These are phyloP conservation scores for Calephelis perditalis DNA, from an alignment of 2,888 invertebrate genomes.

Conservation along the genomic window DNA sequence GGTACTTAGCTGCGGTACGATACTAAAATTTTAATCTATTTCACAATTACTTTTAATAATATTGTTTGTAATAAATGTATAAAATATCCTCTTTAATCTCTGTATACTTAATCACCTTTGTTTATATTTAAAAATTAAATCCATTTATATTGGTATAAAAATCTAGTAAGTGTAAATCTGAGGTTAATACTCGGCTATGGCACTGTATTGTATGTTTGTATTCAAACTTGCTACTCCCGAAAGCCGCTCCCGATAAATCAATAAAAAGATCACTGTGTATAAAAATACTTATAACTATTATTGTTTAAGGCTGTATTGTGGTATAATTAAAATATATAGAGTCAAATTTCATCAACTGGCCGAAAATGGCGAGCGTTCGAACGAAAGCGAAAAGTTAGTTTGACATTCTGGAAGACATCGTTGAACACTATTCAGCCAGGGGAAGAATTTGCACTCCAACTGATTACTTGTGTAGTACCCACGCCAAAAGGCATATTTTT, in stretches of 20 bases:
- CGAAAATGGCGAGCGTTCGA: conserved; percentile 24
- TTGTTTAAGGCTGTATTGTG: conserved; percentile 66
- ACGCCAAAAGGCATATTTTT: conserved; percentile 2
- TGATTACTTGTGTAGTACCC: conserved; percentile 16
- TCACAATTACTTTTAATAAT: conserved; percentile 73
- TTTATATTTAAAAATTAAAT: conserved; percentile 78
- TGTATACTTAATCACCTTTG: conserved; percentile 78
- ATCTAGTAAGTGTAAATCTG: conserved; percentile 77
- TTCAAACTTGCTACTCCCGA: conserved; percentile 64
- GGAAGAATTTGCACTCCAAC: conserved; percentile 7
- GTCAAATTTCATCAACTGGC: conserved; percentile 31
- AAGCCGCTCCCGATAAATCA: conserved; percentile 39
- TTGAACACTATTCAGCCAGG: conserved; percentile 13
- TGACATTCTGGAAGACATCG: conserved; percentile 17
- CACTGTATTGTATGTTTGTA: conserved; percentile 65
- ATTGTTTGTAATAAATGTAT: conserved; percentile 78
- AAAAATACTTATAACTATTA: conserved; percentile 76
- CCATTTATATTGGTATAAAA: conserved; percentile 79
- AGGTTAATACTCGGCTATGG: conserved; percentile 74
- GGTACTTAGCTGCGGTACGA: conserved; percentile 56
- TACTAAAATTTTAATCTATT: conserved; percentile 71
- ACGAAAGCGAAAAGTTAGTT: conserved; percentile 14
- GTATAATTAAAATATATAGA: conserved; percentile 37
- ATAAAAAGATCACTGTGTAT: conserved; percentile 51
- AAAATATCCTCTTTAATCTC: conserved; percentile 79